Evolutionary conservation across 2,797 vertebrate genomes (phyloP).

Genomic region (Erpetoichthys calabaricus): DNA sequence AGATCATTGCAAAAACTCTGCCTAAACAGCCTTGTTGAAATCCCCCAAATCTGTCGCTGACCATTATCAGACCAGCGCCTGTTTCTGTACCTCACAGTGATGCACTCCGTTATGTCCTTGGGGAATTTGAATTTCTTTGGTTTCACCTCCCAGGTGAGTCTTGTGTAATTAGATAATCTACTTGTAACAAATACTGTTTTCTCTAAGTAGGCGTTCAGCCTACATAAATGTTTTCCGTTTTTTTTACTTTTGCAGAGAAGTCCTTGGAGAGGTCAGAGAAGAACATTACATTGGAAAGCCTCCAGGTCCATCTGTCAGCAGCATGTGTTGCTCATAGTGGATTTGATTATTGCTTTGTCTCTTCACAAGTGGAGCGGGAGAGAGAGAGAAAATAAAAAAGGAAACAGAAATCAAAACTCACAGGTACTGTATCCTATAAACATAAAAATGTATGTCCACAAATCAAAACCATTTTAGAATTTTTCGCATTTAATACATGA

Average conservation of each 20-base stretch:
- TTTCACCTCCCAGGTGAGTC: conserved; percentile 9
- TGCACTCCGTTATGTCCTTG: not conserved
- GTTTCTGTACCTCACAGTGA: not conserved
- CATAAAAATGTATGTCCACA: too few relatives aligned
- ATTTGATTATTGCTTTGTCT: too few relatives aligned
- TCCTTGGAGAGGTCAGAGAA: conserved; percentile 7
- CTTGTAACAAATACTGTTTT: conserved; percentile 5
- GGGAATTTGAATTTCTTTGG: not conserved
- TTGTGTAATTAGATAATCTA: not conserved
- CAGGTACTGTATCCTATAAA: too few relatives aligned
- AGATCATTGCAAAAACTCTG: too few relatives aligned
- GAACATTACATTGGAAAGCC: conserved; percentile 5
- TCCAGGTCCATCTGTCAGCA: conserved; percentile 8
- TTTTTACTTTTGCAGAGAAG: not conserved
- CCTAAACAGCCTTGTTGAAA: too few relatives aligned
- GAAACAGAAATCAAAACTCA: too few relatives aligned
- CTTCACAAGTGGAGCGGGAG: too few relatives aligned
- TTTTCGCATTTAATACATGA: too few relatives aligned
- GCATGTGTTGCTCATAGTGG: not conserved
- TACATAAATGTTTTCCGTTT: not conserved
- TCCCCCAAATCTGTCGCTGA: too few relatives aligned
- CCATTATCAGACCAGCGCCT: not conserved
- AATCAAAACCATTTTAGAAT: too few relatives aligned
- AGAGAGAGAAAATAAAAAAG: too few relatives aligned
- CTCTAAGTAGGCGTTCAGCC: conserved; percentile 7